Base-by-base conservation (phyloP, 2,113 vertebrate genomes). In the Scomber colias region DNA sequence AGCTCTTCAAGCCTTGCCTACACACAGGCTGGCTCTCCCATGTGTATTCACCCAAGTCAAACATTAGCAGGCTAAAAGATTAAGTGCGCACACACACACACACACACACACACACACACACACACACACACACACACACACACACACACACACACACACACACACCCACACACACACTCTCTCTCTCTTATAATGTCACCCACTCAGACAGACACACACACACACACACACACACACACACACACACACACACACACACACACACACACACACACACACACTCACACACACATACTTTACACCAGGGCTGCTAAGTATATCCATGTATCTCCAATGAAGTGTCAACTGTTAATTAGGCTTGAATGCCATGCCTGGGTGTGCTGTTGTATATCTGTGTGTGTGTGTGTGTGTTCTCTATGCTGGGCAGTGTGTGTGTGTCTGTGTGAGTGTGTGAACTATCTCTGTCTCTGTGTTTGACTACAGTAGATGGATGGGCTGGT, bases 21-120 rank as follows among this genome's bases (percentile, higher is more conserved):
- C 87, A 90, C 80, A 86, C 83, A 76, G 77, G 19, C 77, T 78
- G 63, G 59, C 68, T 82, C 67, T 60, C 90, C 82, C 83, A 65
- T 83, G 86, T 83, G 86, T 77, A 75, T 85, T 90, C 79, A 75
- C 68, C 64, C 69, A 87, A 76, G 70, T 84, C 75, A 85, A 71
- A 90, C 87, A 87, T 91, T 87, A 91, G 89, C 84, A 50, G 79
- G 82, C 75, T 87, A 67, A 87, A 84, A 90, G 84, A 91, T 86
- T 83, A 83, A 70, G 71, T 51, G 48, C 46, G 53, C 45, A 40
- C 60, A 63, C 76, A 54, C 50, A 62, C 49, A 50, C 53, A 44
- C 27, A 71, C 59, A 62, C 53, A 76, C 21, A 68, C 54, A 30
- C 77, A 12, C 51, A 27, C 56, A 31, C 31, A 24, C 31, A 13